Base-by-base conservation (phyloP, 2,797 vertebrate species). In the Argya squamiceps region DNA sequence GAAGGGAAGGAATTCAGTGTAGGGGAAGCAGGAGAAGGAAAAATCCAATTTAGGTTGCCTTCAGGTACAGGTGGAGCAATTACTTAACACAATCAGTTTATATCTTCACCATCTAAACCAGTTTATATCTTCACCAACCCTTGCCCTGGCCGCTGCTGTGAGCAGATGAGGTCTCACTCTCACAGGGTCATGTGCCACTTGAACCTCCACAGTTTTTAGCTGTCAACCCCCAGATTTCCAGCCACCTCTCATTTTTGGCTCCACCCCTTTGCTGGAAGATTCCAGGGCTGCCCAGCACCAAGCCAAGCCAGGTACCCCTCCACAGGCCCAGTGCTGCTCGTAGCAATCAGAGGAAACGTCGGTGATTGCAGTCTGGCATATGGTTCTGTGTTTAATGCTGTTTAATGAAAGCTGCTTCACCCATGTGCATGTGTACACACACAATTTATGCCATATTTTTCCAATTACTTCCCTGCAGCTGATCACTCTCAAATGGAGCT, bases 381-480 rank as follows among this genome's bases (percentile, higher is more conserved):
- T 21, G 84, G 69, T 37, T 55, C 69, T 36, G 1, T 74, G 70
- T 82, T 79, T 79, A 63, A 67, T 67, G 84, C 6, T 87, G 74
- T 65, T 84, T 74, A 67, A 80, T 77, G 91, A 87, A 60, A 85
- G 58, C 53, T 91, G 84, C 46, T 70, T 69, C 84, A 74, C 68
- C 79, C 41, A 65, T 10, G 41, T 79, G 56, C 60, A 11, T 39
- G 46, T 87, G 55, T 32, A 37, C 44, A 80, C 56, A 85, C 55
- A 76, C 47, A 41, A 27, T 67, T 92, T 52, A 43, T 39, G 41
- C 60, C 89, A 58, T 41, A 26, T 85, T 96, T 89, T 94, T 91
- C 91, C 78, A 91, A 83, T 96, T 95, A 91, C 68, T 50, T 36
- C 64, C 26, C 49, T 29, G 5, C 30, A 83, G 86, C 91, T 85